Conservation (phyloP, 2,888 invertebrate species). For the Oscheius sp. region DNA sequence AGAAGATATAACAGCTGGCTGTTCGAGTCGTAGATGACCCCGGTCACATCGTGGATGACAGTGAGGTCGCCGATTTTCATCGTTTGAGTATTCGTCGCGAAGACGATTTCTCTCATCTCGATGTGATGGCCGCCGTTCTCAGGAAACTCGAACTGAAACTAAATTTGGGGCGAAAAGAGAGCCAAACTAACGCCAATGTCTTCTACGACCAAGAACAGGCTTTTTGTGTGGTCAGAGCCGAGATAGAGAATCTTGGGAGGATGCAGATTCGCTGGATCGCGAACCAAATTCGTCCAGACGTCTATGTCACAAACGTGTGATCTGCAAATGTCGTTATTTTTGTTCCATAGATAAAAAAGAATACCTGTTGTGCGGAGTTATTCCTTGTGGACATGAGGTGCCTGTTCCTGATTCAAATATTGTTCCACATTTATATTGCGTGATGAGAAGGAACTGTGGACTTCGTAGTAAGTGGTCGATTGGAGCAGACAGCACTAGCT, state of each 20-base stretch:
- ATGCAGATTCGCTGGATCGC: slow-evolving; percentile 4
- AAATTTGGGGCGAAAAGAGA: neutral
- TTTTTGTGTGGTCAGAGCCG: neutral
- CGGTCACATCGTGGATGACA: neutral
- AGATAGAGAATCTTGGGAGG: slow-evolving; percentile 19
- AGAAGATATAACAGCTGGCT: slow-evolving; percentile 15
- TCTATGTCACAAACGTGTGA: slow-evolving; percentile 2
- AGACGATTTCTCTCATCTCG: neutral
- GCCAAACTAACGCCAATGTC: neutral
- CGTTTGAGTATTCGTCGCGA: neutral
- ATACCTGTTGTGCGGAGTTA: slow-evolving; percentile 22
- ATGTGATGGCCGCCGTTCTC: neutral
- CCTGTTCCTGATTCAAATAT: slow-evolving; percentile 4
- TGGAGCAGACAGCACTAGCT: too few species aligned
- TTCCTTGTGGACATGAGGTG: slow-evolving; percentile 6
- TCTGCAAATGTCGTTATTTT: neutral
- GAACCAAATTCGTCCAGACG: neutral
- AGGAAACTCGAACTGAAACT: neutral
- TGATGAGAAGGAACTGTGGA: slow-evolving; percentile 19
- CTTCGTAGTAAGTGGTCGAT: neutral
- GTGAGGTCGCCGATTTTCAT: neutral
- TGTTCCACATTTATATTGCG: slow-evolving; percentile 22
- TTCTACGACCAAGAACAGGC: neutral
- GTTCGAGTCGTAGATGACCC: slow-evolving; percentile 3
- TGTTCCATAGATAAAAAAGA: neutral